Percentiles rank a stretch among this genome's conserved stretches.
Evolutionary conservation across 2,888 invertebrate genomes (phyloP).

Genomic region (Epicampocera succincta): DNA sequence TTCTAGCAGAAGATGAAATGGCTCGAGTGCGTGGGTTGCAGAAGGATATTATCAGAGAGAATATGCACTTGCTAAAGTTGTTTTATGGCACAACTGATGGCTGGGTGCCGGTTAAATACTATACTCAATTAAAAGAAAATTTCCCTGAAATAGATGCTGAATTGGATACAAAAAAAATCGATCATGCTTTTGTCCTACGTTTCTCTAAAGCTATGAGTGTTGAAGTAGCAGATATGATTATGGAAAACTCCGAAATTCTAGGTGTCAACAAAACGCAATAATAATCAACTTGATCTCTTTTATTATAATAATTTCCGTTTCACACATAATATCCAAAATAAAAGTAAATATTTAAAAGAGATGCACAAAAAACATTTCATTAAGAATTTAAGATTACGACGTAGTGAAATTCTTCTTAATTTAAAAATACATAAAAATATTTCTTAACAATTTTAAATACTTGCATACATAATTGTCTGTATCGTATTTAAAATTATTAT

Average conservation of each 20-base stretch:
- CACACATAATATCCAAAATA: no score
- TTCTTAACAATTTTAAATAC: no score
- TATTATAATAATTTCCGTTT: no score
- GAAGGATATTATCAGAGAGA: constrained; percentile 83
- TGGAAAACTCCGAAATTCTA: constrained; percentile 71
- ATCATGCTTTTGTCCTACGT: constrained; percentile 92
- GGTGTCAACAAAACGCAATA: constrained; percentile 57
- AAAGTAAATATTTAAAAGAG: no score
- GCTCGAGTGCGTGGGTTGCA: constrained; percentile 87
- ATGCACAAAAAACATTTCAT: no score
- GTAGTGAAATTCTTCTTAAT: no score
- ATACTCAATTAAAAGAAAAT: constrained; percentile 84
- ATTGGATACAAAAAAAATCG: constrained; percentile 84
- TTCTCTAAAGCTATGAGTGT: constrained; percentile 84
- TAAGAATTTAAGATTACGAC: no score
- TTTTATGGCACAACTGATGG: constrained; percentile 91
- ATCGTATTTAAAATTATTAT: no score
- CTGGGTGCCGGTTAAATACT: constrained; percentile 91
- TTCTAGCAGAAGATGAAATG: constrained; percentile 91
- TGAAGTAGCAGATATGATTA: constrained; percentile 79
- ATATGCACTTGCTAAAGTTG: constrained; percentile 87
- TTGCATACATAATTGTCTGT: no score
- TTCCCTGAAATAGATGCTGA: constrained; percentile 85
- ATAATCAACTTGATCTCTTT: constrained; percentile 15
- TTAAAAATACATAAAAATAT: no score